Conservation (phyloP, 1,140 invertebrate genomes). For the Copidosoma floridanum region DNA sequence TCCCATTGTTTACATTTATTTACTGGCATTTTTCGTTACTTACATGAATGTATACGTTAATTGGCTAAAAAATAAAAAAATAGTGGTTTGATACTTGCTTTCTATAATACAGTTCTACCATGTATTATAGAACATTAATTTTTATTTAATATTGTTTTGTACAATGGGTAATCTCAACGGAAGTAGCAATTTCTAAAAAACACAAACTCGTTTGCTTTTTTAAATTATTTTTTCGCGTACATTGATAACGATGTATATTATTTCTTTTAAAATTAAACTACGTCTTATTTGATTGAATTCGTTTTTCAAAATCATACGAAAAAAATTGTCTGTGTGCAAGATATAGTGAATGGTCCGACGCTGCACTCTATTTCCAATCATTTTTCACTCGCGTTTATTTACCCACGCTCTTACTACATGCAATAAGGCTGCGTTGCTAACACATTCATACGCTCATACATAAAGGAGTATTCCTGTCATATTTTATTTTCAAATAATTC, state of each 20-base stretch:
- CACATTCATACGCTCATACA: not conserved
- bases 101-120: too few species aligned
- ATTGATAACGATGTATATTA: not conserved
- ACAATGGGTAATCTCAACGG: not conserved
- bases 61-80: not conserved
- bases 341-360: not conserved
- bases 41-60: slow-evolving; percentile 29
- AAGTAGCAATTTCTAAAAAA: not conserved
- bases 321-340: slow-evolving; percentile 1
- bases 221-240: not conserved
- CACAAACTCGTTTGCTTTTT: slow-evolving; percentile 10
- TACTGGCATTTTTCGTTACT: slow-evolving; percentile 24
- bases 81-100: too few species aligned
- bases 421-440: too few species aligned
- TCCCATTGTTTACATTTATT: too few species aligned
- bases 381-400: not conserved
- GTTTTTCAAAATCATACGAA: too few species aligned
- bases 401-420: not conserved
- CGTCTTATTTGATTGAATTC: too few species aligned
- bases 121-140: too few species aligned
- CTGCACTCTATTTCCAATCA: not conserved
- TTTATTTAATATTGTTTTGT: too few species aligned
- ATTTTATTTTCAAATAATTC: slow-evolving; percentile 9
- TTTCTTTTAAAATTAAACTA: slow-evolving; percentile 8
- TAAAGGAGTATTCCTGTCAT: not conserved